These are phyloP conservation scores for Echinometra lucunter DNA, from an alignment of 53 echinoderm and acorn worm species.

Conservation along the genomic window DNA sequence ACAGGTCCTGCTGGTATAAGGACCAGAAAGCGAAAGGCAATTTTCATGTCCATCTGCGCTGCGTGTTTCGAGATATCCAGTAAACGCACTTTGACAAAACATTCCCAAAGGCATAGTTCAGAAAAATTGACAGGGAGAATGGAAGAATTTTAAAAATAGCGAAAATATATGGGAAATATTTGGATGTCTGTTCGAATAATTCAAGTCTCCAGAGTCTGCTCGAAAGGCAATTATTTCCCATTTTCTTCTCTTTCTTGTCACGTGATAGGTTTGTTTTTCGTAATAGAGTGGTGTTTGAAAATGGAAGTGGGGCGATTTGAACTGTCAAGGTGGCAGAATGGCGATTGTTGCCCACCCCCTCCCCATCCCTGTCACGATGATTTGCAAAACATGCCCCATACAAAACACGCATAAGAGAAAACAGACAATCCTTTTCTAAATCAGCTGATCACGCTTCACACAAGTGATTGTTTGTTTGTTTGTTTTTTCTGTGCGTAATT, in stretches of 20 bases:
- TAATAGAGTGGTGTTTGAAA: neutral
- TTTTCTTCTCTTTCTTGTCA: slow-evolving; percentile 25
- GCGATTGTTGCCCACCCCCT: no score
- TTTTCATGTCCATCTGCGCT: slow-evolving; percentile 47
- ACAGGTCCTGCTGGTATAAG: neutral
- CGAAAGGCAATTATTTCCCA: neutral
- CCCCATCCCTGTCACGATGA: no score
- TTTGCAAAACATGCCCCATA: no score
- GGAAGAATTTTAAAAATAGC: neutral
- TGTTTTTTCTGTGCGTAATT: no score
- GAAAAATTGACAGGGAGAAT: slow-evolving; percentile 26
- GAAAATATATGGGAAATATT: slow-evolving; percentile 27
- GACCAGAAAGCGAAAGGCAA: slow-evolving; percentile 34
- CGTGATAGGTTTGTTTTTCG: neutral
- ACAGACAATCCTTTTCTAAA: no score
- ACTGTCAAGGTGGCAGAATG: no score
- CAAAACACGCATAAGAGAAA: no score
- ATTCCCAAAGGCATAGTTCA: slow-evolving; percentile 13
- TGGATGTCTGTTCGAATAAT: slow-evolving; percentile 14
- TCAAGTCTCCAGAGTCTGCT: neutral
- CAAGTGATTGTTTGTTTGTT: no score
- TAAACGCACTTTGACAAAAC: slow-evolving; percentile 22
- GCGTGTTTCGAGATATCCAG: slow-evolving; percentile 7
- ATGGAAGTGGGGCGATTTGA: neutral
- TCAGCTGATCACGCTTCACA: no score